A percentile compares a stretch with the other conserved stretches of the same genome.
These are phyloP conservation scores for Zeuzera pyrina DNA, from an alignment of 2,888 invertebrate species.

Conservation along the genomic window DNA sequence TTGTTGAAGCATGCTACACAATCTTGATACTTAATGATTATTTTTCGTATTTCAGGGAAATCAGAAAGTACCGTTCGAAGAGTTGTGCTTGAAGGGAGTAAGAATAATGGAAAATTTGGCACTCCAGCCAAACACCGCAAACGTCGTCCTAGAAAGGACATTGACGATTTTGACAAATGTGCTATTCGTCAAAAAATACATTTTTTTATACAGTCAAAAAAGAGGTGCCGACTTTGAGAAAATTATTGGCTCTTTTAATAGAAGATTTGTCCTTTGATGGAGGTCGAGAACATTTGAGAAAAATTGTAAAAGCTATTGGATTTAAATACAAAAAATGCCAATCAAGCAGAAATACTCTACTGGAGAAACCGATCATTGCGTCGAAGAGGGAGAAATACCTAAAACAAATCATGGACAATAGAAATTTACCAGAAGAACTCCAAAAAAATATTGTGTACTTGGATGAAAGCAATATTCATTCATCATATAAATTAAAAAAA, in stretches of 20 bases:
- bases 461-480: conserved; percentile 23
- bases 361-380: conserved; percentile 12
- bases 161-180: conserved; percentile 8
- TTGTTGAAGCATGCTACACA: not conserved
- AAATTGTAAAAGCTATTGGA: conserved; percentile 8
- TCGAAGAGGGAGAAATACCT: conserved; percentile 14
- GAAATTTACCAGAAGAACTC: conserved; percentile 15
- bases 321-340: conserved; percentile 11
- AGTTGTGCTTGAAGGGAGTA: conserved; percentile 4
- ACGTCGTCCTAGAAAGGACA: conserved; percentile 9
- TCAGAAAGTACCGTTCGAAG: conserved; percentile 6
- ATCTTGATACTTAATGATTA: not conserved
- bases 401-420: conserved; percentile 11
- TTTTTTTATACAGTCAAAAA: conserved; percentile 3
- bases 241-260: not conserved
- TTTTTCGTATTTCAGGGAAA: not conserved
- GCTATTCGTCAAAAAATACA: not conserved
- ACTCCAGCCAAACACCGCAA: conserved; percentile 10
- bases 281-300: conserved; percentile 5
- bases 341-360: conserved; percentile 7
- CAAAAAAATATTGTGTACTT: conserved; percentile 19
- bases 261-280: conserved; percentile 1
- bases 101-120: conserved; percentile 6
- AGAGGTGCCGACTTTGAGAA: not conserved
- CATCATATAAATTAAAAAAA: conserved; percentile 15